These are phyloP conservation scores for Theonella swinhoei DNA, from an alignment of 37 sponge, comb jelly and placozoan genomes.

Conservation along the genomic window DNA sequence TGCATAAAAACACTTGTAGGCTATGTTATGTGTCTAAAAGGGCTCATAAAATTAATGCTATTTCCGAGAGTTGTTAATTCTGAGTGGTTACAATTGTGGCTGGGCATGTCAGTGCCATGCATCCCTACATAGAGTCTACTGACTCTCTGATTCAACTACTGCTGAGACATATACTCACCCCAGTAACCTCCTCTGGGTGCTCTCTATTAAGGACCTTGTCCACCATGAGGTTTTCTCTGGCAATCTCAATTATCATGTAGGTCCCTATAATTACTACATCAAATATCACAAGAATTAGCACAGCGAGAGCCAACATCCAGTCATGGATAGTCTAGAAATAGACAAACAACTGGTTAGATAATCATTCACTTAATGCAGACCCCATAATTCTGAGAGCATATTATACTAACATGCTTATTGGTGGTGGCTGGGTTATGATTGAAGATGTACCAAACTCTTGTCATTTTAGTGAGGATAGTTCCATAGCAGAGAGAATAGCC, in stretches of 20 bases:
- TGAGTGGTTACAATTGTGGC: no score
- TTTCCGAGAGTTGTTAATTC: no score
- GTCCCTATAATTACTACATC: slow-evolving; percentile 1
- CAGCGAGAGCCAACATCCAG: slow-evolving; percentile 17
- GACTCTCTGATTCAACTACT: no score
- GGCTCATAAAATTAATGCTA: no score
- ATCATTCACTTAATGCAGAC: no score
- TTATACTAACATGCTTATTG: not conserved
- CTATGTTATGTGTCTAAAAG: no score
- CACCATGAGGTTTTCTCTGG: not conserved
- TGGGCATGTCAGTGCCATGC: no score
- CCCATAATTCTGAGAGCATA: no score
- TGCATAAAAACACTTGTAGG: no score
- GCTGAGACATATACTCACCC: not conserved
- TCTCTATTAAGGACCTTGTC: slow-evolving; percentile 5
- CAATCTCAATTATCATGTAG: not conserved
- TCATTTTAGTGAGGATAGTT: slow-evolving; percentile 18
- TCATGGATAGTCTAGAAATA: not conserved
- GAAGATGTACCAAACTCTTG: slow-evolving; percentile 18
- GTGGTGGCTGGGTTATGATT: not conserved
- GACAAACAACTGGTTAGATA: no score
- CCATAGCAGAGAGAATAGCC: slow-evolving; percentile 32
- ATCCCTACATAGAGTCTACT: no score
- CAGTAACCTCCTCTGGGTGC: not conserved
- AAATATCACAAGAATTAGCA: slow-evolving; percentile 7